phyloP scores from a whole-genome alignment of 2,888 invertebrate species.

The Hermodice carunculata region DNA sequence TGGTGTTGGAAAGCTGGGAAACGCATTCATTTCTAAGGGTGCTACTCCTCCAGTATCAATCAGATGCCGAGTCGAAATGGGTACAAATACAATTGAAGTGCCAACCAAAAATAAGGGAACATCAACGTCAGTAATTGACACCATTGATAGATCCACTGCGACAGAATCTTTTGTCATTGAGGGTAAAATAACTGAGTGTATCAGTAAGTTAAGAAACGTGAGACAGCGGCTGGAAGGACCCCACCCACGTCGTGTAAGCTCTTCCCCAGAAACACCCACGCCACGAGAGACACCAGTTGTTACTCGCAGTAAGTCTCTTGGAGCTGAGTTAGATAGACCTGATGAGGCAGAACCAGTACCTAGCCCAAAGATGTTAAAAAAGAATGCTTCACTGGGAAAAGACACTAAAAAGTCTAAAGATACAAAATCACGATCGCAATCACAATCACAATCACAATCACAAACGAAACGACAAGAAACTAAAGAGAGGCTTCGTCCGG shows the following conservation, averaged over 20 bases:
- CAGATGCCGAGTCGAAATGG: conserved; percentile 34
- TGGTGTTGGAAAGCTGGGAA: not conserved
- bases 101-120: conserved; percentile 5
- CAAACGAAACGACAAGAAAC: too few relatives aligned
- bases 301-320: not conserved
- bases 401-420: not conserved
- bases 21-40: conserved; percentile 15
- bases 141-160: conserved; percentile 32
- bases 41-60: conserved; percentile 17
- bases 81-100: conserved; percentile 33
- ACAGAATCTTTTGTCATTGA: conserved; percentile 43
- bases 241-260: too few relatives aligned
- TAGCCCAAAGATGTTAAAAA: too few relatives aligned
- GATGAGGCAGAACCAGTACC: too few relatives aligned
- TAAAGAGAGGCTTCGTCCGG: too few relatives aligned
- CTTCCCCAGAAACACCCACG: conserved; percentile 4
- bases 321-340: not conserved
- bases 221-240: conserved; percentile 59
- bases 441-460: too few relatives aligned
- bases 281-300: not conserved
- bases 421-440: too few relatives aligned
- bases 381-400: too few relatives aligned
- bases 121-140: conserved; percentile 22
- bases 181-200: conserved; percentile 64
- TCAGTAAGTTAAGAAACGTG: conserved; percentile 63